phyloP scores from a whole-genome alignment of 1,140 invertebrate genomes.

The Lysiphlebus fabarum region DNA sequence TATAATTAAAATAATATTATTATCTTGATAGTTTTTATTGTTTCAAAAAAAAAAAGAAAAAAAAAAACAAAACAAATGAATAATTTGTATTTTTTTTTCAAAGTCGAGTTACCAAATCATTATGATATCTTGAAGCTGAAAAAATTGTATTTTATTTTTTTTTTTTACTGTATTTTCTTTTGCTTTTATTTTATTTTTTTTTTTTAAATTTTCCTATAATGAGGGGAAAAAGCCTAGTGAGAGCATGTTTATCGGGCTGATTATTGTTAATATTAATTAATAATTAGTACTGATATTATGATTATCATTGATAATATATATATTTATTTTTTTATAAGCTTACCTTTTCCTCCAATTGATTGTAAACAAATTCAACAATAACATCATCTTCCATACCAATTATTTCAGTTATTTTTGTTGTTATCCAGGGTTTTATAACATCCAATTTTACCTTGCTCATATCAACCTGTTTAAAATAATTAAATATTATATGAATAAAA shows the following conservation, averaged over 20 bases:
- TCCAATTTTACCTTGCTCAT: conserved; percentile 98
- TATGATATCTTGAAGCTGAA: conserved; percentile 47
- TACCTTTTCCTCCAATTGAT: conserved; percentile 95
- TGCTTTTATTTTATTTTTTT: conserved; percentile 5
- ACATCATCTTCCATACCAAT: conserved; percentile 98
- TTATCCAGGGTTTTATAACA: conserved; percentile 98
- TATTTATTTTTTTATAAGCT: conserved; percentile 32
- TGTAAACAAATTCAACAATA: conserved; percentile 97
- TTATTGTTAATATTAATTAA: conserved; percentile 7
- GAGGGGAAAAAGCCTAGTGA: conserved; percentile 58
- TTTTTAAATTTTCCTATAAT: conserved; percentile 45
- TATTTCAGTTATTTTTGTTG: conserved; percentile 91
- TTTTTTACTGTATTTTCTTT: background rate
- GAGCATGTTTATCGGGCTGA: conserved; percentile 33
- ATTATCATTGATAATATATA: background rate
- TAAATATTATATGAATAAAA: conserved; percentile 5
- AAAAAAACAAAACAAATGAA: background rate
- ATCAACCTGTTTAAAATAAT: conserved; percentile 73
- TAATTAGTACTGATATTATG: background rate
- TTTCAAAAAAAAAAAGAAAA: background rate
- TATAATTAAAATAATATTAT: background rate
- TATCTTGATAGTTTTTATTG: no score
- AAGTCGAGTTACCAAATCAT: conserved; percentile 23
- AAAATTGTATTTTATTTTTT: conserved; percentile 40
- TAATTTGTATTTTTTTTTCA: conserved; percentile 7